Evolutionary conservation across 2,888 invertebrate species (phyloP).

Genomic region (Ophion ventricosus): DNA sequence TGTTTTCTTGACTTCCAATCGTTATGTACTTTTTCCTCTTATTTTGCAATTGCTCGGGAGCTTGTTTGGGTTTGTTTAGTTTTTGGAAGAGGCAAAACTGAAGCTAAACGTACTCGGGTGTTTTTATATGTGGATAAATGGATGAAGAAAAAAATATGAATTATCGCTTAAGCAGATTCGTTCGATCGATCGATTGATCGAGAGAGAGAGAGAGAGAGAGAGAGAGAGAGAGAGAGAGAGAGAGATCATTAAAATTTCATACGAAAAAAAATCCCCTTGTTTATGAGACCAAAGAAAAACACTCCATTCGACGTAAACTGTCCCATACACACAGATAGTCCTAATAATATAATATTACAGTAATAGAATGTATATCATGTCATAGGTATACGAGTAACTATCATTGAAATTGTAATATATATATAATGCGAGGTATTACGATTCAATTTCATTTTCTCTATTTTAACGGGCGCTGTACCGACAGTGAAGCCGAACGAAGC

Average conservation of each 20-base stretch:
- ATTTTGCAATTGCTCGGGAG: too few species aligned
- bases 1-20: too few species aligned
- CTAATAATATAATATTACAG: constrained; percentile 21
- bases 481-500: constrained; percentile 61
- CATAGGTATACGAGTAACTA: not conserved
- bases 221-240: too few species aligned
- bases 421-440: constrained; percentile 21
- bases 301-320: not conserved
- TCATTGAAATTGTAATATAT: constrained; percentile 2
- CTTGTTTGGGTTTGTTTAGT: too few species aligned
- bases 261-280: not conserved
- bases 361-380: constrained; percentile 20
- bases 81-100: too few species aligned
- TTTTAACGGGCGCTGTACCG: constrained; percentile 67
- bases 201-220: too few species aligned
- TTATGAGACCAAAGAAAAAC: not conserved
- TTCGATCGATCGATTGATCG: too few species aligned
- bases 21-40: too few species aligned
- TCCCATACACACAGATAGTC: not conserved
- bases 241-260: not conserved
- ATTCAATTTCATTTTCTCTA: constrained; percentile 70
- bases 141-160: too few species aligned
- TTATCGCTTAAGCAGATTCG: too few species aligned
- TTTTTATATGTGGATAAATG: too few species aligned
- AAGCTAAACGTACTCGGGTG: too few species aligned